Conservation (phyloP, 2,888 invertebrate species). For the Myathropa florea region DNA sequence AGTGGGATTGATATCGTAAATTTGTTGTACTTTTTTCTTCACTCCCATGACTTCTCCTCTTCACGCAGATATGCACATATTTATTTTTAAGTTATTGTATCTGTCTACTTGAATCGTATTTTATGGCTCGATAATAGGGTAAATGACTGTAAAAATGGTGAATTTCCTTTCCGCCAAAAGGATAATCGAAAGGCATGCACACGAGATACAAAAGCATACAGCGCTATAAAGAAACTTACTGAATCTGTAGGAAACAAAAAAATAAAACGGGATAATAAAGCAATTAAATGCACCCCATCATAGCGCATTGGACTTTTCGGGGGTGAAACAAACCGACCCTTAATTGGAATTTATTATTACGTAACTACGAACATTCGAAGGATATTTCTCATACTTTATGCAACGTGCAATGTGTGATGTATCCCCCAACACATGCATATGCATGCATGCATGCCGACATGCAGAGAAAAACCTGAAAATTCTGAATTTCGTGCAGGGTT, state of each 20-base stretch:
- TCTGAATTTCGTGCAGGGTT: not conserved
- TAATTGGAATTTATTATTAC: slow-evolving; percentile 40
- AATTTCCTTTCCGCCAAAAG: not conserved
- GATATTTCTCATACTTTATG: not conserved
- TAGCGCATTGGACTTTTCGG: slow-evolving; percentile 4
- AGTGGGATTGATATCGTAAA: too few species aligned
- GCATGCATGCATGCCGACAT: not conserved
- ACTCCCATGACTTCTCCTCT: not conserved
- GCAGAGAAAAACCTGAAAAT: not conserved
- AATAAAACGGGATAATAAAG: slow-evolving; percentile 52
- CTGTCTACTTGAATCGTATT: slow-evolving; percentile 22
- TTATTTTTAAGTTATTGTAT: slow-evolving; percentile 26
- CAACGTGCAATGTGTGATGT: not conserved
- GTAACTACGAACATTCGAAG: not conserved
- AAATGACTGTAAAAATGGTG: slow-evolving; percentile 31
- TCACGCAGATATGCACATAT: not conserved
- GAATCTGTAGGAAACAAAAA: slow-evolving; percentile 25
- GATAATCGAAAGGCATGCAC: slow-evolving; percentile 13
- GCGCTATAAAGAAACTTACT: not conserved
- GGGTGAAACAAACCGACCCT: not conserved
- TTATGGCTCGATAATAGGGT: slow-evolving; percentile 53
- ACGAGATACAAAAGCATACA: not conserved
- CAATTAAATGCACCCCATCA: slow-evolving; percentile 55
- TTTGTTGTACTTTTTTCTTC: not conserved
- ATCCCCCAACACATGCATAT: not conserved